Percentiles rank a stretch among this genome's conserved stretches.
Conservation (phyloP, 2,797 vertebrate genomes). For the Anas acuta region DNA sequence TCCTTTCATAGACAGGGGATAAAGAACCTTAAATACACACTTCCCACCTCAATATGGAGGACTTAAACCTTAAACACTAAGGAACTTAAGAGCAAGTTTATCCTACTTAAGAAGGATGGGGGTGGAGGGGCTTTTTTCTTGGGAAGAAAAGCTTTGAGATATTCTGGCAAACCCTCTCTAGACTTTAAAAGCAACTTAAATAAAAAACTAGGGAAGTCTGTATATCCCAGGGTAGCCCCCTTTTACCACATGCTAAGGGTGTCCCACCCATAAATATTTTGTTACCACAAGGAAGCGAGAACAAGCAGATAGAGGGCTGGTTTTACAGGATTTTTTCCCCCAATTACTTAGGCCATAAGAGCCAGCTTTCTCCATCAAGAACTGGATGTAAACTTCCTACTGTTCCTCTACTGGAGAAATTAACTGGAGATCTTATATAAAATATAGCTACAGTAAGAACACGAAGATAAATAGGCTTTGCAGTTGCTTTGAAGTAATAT, state of each 20-base stretch:
- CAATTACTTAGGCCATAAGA: background rate
- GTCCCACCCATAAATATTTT: background rate
- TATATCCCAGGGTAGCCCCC: background rate
- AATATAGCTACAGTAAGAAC: background rate
- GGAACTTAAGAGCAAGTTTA: background rate
- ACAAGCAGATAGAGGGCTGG: background rate
- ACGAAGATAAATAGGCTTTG: background rate
- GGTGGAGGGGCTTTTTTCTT: no score
- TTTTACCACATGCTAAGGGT: background rate
- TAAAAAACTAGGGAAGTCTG: background rate
- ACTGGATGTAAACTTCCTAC: background rate
- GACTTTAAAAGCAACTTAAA: background rate
- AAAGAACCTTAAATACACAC: background rate
- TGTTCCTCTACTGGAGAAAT: background rate
- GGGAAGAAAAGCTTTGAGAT: background rate
- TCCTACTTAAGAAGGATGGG: background rate
- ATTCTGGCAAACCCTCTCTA: background rate
- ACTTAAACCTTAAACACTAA: background rate
- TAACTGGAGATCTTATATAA: background rate
- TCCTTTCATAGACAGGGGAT: background rate
- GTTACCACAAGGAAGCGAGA: background rate
- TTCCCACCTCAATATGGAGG: background rate
- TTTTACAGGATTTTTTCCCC: background rate
- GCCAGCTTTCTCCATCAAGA: background rate
- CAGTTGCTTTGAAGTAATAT: background rate